Evolutionary conservation across 2,888 invertebrate species (phyloP).

Genomic region (Anagyrus pseudococci): DNA sequence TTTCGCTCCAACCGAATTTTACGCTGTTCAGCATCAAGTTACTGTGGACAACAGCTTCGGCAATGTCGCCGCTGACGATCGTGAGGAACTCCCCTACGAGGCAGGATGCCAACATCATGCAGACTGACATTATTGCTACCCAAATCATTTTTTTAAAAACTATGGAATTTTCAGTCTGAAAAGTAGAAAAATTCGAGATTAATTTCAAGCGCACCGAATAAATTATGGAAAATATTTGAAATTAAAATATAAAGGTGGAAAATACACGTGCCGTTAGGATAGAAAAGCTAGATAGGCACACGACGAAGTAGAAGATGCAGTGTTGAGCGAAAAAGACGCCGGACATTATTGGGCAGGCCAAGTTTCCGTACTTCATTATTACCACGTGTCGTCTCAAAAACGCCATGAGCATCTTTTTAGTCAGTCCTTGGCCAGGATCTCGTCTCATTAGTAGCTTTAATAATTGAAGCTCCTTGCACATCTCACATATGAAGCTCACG

Average conservation of each 20-base stretch:
- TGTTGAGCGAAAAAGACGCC: neutral
- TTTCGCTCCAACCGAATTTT: too few species aligned
- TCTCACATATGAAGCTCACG: neutral
- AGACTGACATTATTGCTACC: too few species aligned
- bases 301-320: neutral
- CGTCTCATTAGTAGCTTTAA: neutral
- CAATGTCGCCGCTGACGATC: neutral
- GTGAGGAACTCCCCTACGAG: conserved; percentile 1
- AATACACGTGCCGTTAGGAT: neutral
- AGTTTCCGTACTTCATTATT: neutral
- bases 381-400: neutral
- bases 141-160: neutral
- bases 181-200: too few species aligned
- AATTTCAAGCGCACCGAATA: too few species aligned
- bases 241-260: neutral
- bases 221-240: too few species aligned
- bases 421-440: neutral
- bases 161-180: neutral
- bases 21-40: neutral
- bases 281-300: neutral
- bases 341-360: neutral
- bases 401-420: neutral
- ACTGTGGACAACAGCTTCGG: neutral
- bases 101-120: neutral
- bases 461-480: conserved; percentile 4